phyloP scores from a whole-genome alignment of 30 jellyfish, hydroid and myxozoan species.

The Rhopilema esculentum region DNA sequence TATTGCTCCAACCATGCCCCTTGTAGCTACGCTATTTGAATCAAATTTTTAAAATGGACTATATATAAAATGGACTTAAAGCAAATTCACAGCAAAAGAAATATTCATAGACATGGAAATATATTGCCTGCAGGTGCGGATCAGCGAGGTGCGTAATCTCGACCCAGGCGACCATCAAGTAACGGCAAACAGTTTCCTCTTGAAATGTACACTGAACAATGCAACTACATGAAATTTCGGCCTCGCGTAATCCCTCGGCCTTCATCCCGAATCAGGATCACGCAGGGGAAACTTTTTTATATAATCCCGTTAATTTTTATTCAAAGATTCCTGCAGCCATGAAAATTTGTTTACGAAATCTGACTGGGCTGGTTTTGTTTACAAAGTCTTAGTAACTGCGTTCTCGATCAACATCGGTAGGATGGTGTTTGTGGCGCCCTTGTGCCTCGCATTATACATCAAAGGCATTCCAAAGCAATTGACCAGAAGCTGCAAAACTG shows the following conservation, averaged over 20 bases:
- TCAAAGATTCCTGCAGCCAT: constrained; percentile 53
- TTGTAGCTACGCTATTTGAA: too few relatives aligned
- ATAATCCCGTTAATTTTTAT: constrained; percentile 40
- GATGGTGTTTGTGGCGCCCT: neutral
- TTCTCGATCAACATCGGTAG: neutral
- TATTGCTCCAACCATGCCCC: too few relatives aligned
- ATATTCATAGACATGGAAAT: neutral
- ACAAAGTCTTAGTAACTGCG: neutral
- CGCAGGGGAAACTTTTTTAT: constrained; percentile 21
- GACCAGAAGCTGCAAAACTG: neutral
- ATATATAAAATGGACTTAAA: neutral
- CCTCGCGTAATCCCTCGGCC: neutral
- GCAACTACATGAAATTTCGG: neutral
- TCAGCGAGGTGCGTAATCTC: neutral
- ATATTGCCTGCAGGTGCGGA: neutral
- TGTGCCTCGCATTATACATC: neutral
- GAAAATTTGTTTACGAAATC: constrained; percentile 45
- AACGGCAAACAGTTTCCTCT: neutral
- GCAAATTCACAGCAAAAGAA: neutral
- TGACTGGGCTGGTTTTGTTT: constrained; percentile 41
- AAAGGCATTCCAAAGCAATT: neutral
- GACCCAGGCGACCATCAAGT: neutral
- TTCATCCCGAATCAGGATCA: neutral
- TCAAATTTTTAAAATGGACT: neutral
- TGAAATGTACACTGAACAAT: neutral